phyloP scores from a whole-genome alignment of 2,888 invertebrate species.

The Noctua janthina region DNA sequence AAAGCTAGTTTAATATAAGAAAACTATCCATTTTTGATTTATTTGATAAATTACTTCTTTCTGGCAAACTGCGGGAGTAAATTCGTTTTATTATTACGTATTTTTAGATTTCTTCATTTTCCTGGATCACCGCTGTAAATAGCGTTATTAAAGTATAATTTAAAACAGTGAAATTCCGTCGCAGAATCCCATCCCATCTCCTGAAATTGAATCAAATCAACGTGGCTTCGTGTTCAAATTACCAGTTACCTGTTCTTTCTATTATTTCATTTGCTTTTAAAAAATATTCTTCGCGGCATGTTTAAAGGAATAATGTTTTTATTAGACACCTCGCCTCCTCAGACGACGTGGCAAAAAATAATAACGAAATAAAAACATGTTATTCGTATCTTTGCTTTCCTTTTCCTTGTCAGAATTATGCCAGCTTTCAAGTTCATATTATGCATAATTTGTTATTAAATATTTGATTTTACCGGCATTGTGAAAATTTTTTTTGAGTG shows the following conservation, averaged over 20 bases:
- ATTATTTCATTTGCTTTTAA: neutral
- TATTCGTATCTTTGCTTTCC: conserved; percentile 28
- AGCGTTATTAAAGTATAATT: neutral
- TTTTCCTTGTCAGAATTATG: conserved; percentile 29
- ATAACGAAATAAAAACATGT: neutral
- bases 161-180: neutral
- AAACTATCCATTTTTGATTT: neutral
- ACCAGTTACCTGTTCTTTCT: neutral
- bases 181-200: neutral
- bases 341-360: neutral
- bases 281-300: neutral
- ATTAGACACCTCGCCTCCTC: conserved; percentile 29
- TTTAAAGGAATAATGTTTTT: conserved; percentile 25
- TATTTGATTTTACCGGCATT: neutral
- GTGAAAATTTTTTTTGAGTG: neutral
- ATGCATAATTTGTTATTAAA: conserved; percentile 21
- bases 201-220: conserved; percentile 8
- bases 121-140: neutral
- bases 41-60: neutral
- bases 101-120: neutral
- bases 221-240: neutral
- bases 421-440: neutral
- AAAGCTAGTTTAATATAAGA: neutral
- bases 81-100: neutral
- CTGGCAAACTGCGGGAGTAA: neutral